A percentile compares a stretch with the other conserved stretches of the same genome.
Evolutionary conservation across 2,888 invertebrate genomes (phyloP).

Genomic region (Cataglyphis livida): DNA sequence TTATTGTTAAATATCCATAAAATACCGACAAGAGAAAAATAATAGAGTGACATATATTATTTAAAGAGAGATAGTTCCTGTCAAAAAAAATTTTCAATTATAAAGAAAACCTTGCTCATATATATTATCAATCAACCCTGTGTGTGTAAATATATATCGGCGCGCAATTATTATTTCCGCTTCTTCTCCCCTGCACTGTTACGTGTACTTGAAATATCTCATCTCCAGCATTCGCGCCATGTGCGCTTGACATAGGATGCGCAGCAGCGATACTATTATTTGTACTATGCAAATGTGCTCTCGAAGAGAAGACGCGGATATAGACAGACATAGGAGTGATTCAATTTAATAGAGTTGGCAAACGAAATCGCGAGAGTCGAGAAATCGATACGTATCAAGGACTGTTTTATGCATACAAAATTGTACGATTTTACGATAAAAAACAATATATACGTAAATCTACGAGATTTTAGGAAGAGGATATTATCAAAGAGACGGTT

Average conservation of each 20-base stretch:
- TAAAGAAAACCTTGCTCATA: neutral
- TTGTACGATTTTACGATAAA: neutral
- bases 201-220: conserved; percentile 46
- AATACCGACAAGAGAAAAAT: neutral
- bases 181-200: conserved; percentile 1
- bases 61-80: neutral
- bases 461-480: neutral
- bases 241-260: conserved; percentile 45
- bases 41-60: neutral
- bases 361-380: conserved; percentile 13
- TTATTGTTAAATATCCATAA: neutral
- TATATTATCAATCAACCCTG: conserved; percentile 4
- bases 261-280: conserved; percentile 47
- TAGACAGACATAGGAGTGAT: conserved; percentile 2
- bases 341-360: conserved; percentile 35
- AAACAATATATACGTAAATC: neutral
- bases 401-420: neutral
- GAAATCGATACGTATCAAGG: neutral
- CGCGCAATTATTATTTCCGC: conserved; percentile 17
- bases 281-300: conserved; percentile 38
- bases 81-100: neutral
- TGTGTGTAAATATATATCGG: conserved; percentile 1
- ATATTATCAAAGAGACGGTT: neutral
- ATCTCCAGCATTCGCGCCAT: conserved; percentile 34
- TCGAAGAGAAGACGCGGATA: neutral